Conservation (phyloP, 2,797 vertebrate species). For the Gallinago stenura region DNA sequence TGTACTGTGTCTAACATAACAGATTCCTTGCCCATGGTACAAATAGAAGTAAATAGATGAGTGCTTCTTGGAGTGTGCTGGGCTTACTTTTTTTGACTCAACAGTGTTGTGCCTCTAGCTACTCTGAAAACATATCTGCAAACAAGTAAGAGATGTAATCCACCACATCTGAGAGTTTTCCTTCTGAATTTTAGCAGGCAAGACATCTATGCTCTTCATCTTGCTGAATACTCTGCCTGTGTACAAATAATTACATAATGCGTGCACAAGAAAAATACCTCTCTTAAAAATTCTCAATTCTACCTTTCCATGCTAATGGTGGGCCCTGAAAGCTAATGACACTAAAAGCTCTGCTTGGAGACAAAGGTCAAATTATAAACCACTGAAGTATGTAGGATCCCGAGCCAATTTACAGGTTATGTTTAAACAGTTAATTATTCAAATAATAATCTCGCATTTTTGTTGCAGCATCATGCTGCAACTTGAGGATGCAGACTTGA, state of each 20-base stretch:
- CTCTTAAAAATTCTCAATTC: not conserved
- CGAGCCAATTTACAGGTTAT: not conserved
- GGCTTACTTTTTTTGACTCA: not conserved
- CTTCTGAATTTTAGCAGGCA: not conserved
- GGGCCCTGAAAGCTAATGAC: not conserved
- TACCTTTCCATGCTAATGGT: not conserved
- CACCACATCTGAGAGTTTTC: not conserved
- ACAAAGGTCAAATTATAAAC: not conserved
- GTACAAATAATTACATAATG: not conserved
- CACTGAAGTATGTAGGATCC: not conserved
- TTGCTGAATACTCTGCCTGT: not conserved
- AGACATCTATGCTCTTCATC: not conserved
- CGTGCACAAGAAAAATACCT: not conserved
- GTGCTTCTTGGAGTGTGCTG: not conserved
- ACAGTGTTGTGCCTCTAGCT: not conserved
- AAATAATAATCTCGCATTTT: not conserved
- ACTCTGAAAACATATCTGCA: not conserved
- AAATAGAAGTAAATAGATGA: not conserved
- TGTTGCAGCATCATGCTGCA: not conserved
- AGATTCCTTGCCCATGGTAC: not conserved
- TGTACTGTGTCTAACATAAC: not conserved
- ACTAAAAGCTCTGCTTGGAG: not conserved
- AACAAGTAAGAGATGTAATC: not conserved
- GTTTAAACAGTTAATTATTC: constrained; percentile 27
- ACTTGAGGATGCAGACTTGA: not conserved